Evolutionary conservation across 2,888 invertebrate species (phyloP).

Genomic region (Hipparchia semele): DNA sequence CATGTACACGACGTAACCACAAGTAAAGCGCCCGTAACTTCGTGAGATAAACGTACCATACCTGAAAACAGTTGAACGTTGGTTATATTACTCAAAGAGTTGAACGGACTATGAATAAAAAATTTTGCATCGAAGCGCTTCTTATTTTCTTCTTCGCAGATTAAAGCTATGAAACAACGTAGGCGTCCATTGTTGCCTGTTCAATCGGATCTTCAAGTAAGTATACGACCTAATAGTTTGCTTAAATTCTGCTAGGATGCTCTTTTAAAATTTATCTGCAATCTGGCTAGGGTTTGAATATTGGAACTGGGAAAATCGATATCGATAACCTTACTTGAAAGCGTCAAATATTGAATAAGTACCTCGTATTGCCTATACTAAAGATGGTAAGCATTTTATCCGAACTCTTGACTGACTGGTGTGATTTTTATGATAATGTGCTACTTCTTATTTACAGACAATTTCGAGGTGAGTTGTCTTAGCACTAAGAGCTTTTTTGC

Average conservation of each 20-base stretch:
- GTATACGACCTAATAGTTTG: constrained; percentile 28
- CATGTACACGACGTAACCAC: too few relatives aligned
- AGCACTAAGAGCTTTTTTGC: too few relatives aligned
- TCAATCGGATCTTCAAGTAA: constrained; percentile 21
- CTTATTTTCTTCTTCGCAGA: not conserved
- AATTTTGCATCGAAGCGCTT: not conserved
- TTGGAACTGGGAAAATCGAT: constrained; percentile 3
- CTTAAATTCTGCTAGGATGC: constrained; percentile 29
- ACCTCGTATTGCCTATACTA: not conserved
- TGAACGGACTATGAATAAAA: not conserved
- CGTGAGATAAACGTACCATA: too few relatives aligned
- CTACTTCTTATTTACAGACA: not conserved
- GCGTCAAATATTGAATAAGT: not conserved
- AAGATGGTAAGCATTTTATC: not conserved
- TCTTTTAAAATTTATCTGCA: constrained; percentile 46
- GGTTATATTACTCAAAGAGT: too few relatives aligned
- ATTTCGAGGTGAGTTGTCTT: too few relatives aligned
- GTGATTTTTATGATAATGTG: not conserved
- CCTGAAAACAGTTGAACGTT: too few relatives aligned
- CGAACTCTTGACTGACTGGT: not conserved
- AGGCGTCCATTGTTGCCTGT: constrained; percentile 21
- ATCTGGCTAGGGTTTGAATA: constrained; percentile 12
- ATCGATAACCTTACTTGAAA: constrained; percentile 3
- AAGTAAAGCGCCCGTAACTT: too few relatives aligned
- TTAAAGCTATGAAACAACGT: constrained; percentile 20